Evolutionary conservation across 2,797 vertebrate genomes (phyloP), one percentile per base, ranked within the genome.

Genomic region (Adrianichthys oophorus): DNA sequence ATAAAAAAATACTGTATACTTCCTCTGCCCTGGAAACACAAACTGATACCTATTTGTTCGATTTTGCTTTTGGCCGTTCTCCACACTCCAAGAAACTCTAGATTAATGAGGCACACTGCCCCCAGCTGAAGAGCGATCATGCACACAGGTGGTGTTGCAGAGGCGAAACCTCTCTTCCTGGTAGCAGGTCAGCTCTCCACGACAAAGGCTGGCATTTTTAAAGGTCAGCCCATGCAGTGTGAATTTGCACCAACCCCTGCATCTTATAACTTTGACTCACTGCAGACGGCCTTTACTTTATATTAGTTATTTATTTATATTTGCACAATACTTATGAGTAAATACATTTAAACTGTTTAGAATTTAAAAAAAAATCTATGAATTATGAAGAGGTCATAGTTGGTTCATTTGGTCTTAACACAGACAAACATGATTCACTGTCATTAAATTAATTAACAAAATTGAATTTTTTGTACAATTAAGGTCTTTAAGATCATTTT

Each of bases 181-280:
- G 62, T 48, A 18, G 41, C 69, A 59, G 78, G 67, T 82, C 72
- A 64, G 45, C 45, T 48, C 63, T 55, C 48, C 37, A 72, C 12
- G 45, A 76, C 70, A 84, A 78, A 82, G 70, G 62, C 59, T 88
- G 83, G 63, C 78, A 87, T 89, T 90, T 90, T 40, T 23, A 89
- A 89, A 91, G 83, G 79, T 80, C 80, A 85, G 58, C 12, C 60
- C 29, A 50, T 58, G 62, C 44, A 45, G 42, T 61, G 58, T 72
- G 62, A 69, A 77, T 62, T 62, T 68, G 56, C 32, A 52, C 52
- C 56, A 56, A 75, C 48, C 52, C 46, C 32, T 67, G 42, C 62
- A 61, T 65, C 62, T 76, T 52, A 56, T 65, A 68, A 62, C 62
- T 49, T 58, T 46, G 16, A 49, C 52, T 53, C 32, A 40, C 37